Evolutionary conservation across 2,113 vertebrate genomes (phyloP).

Genomic region (Siniperca chuatsi): DNA sequence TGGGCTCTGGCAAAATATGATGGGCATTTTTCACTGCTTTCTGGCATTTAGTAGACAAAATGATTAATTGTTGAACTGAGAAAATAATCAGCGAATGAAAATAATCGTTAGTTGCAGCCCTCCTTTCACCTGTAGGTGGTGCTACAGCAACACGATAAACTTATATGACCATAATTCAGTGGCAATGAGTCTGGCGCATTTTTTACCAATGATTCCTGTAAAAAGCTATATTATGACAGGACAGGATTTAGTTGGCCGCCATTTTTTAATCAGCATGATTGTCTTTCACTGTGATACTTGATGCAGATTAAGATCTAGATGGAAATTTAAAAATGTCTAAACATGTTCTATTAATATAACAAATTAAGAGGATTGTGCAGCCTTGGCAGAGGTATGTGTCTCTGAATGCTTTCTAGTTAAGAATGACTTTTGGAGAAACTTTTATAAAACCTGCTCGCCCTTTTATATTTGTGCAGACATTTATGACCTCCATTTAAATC

Average conservation of each 20-base stretch:
- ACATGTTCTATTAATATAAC: background rate
- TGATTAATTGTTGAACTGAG: background rate
- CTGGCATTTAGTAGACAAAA: too few relatives aligned
- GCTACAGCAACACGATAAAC: background rate
- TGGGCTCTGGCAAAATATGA: background rate
- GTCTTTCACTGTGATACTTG: background rate
- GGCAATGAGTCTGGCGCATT: background rate
- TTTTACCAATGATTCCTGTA: background rate
- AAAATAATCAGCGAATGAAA: background rate
- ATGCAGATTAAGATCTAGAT: background rate
- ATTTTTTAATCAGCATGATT: background rate
- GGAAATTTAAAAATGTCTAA: background rate
- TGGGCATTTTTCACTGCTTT: background rate
- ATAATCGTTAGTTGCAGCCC: background rate
- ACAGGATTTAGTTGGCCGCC: background rate
- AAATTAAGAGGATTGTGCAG: background rate
- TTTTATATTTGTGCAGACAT: background rate
- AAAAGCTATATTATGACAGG: background rate
- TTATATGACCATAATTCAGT: background rate
- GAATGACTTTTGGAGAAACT: background rate
- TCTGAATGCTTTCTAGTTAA: conserved; percentile 2
- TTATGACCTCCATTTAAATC: conserved; percentile 35
- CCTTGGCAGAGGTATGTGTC: background rate
- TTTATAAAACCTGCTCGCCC: background rate
- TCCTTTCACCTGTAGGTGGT: background rate